Conservation (phyloP, 2,113 vertebrate species). For the Corvus cornix region DNA sequence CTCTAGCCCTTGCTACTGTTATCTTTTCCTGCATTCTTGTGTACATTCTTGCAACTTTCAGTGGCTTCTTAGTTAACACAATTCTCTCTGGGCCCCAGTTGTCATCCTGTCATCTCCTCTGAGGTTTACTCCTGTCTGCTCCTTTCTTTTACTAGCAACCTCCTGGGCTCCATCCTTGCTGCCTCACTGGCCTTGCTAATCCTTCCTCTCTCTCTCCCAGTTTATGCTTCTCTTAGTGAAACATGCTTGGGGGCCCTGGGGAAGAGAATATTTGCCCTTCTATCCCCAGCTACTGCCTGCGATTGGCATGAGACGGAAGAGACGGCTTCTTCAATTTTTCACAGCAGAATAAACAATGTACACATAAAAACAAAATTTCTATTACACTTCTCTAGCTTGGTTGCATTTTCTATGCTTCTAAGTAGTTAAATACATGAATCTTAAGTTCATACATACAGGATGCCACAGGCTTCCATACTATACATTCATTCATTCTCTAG, state of each 20-base stretch:
- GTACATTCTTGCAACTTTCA: neutral
- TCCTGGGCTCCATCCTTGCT: neutral
- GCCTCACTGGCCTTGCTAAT: neutral
- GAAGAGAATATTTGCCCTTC: neutral
- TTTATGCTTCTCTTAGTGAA: neutral
- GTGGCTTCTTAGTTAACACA: neutral
- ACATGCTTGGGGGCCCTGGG: neutral
- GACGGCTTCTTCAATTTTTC: neutral
- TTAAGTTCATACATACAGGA: neutral
- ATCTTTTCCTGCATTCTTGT: neutral
- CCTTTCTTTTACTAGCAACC: neutral
- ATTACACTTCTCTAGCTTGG: neutral
- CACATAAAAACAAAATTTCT: neutral
- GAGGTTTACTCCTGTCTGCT: neutral
- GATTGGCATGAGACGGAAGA: neutral
- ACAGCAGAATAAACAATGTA: neutral
- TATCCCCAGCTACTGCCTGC: neutral
- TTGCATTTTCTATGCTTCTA: neutral
- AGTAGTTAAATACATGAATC: neutral
- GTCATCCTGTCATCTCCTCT: neutral
- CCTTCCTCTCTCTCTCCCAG: neutral
- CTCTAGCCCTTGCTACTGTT: neutral
- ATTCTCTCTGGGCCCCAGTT: neutral
- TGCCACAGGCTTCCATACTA: neutral
- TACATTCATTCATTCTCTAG: neutral